Percentiles rank a stretch among this genome's conserved stretches.
Evolutionary conservation across 2,888 invertebrate species (phyloP).

Genomic region (Rotaria sp.): DNA sequence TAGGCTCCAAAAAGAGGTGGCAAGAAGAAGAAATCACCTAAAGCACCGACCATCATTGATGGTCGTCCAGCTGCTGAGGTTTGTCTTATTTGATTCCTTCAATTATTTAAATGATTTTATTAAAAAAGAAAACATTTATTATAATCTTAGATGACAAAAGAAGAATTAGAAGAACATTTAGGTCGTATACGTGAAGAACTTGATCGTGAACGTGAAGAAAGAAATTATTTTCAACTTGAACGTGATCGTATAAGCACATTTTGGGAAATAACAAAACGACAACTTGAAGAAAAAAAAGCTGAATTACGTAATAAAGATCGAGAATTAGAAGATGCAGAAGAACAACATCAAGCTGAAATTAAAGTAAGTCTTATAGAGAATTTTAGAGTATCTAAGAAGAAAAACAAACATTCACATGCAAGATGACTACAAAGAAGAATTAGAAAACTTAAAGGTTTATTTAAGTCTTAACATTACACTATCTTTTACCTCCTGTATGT

Average conservation of each 20-base stretch:
- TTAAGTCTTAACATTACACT: too few species aligned
- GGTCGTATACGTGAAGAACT: constrained; percentile 77
- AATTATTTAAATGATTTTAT: too few species aligned
- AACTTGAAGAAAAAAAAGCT: constrained; percentile 75
- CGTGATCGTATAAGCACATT: constrained; percentile 84
- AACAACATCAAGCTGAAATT: constrained; percentile 76
- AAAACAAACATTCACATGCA: too few species aligned
- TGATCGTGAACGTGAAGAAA: constrained; percentile 84
- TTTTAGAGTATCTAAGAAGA: too few species aligned
- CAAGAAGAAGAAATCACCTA: neutral
- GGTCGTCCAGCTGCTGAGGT: neutral
- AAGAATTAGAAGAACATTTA: constrained; percentile 81
- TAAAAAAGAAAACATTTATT: too few species aligned
- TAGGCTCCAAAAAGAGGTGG: neutral
- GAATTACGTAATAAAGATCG: constrained; percentile 68
- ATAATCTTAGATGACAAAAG: constrained; percentile 67
- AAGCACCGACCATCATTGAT: constrained; percentile 17
- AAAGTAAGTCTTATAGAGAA: constrained; percentile 57
- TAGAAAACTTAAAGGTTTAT: too few species aligned
- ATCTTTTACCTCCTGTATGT: too few species aligned
- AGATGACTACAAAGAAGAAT: too few species aligned
- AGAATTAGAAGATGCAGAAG: constrained; percentile 77
- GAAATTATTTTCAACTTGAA: constrained; percentile 89
- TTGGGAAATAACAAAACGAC: constrained; percentile 86
- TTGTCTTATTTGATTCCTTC: neutral